A percentile compares a stretch with the other conserved stretches of the same genome.
phyloP scores from a whole-genome alignment of 2,113 vertebrate genomes.

The Chloropsis hardwickii region DNA sequence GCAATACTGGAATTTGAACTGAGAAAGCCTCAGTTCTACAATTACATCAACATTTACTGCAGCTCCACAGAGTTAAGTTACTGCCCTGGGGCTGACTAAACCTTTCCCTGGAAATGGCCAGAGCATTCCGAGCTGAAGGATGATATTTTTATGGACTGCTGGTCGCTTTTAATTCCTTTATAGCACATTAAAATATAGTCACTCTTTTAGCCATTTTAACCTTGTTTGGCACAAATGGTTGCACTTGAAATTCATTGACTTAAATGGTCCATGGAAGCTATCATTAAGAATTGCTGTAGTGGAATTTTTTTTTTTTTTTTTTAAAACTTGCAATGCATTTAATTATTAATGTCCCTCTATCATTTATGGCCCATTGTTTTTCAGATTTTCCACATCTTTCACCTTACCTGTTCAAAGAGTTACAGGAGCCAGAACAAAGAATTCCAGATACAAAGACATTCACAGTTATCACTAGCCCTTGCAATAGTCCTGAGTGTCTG shows the following conservation, averaged over 20 bases:
- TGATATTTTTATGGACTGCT: slow-evolving; percentile 64
- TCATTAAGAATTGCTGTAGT: slow-evolving; percentile 60
- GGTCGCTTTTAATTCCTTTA: slow-evolving; percentile 71
- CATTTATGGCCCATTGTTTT: slow-evolving; percentile 52
- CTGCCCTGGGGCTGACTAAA: slow-evolving; percentile 55
- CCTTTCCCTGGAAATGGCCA: slow-evolving; percentile 58
- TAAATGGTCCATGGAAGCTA: slow-evolving; percentile 57
- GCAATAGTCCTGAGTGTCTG: background rate
- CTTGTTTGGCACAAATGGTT: slow-evolving; percentile 76
- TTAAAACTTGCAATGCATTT: slow-evolving; percentile 1
- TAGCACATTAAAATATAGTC: slow-evolving; percentile 70
- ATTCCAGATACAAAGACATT: background rate
- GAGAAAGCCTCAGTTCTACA: background rate
- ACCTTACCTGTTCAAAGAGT: slow-evolving; percentile 21
- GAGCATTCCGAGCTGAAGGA: slow-evolving; percentile 59
- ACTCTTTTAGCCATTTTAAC: slow-evolving; percentile 71
- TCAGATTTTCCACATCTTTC: slow-evolving; percentile 37
- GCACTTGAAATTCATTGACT: slow-evolving; percentile 68
- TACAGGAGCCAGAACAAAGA: background rate
- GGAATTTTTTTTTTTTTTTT: background rate
- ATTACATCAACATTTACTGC: slow-evolving; percentile 14
- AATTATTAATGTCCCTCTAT: slow-evolving; percentile 40
- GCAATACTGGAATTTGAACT: background rate
- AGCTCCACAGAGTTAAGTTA: slow-evolving; percentile 22
- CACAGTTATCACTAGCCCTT: background rate